phyloP scores from a whole-genome alignment of 2,113 vertebrate species.

The Plecotus auritus region DNA sequence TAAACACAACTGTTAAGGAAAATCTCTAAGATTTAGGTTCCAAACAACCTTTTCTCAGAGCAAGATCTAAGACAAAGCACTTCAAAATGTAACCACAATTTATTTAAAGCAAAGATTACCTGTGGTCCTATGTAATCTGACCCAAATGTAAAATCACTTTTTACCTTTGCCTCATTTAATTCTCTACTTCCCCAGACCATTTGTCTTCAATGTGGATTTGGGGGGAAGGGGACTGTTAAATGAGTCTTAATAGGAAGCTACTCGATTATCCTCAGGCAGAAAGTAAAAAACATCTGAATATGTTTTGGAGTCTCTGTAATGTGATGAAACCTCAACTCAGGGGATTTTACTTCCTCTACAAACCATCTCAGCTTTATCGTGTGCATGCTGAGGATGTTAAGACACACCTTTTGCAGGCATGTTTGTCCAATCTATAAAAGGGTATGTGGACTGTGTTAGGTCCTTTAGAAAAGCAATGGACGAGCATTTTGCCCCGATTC shows the following conservation, averaged over 20 bases:
- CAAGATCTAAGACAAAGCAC: not conserved
- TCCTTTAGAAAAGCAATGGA: constrained; percentile 33
- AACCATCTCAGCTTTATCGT: not conserved
- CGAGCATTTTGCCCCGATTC: not conserved
- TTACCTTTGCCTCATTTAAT: not conserved
- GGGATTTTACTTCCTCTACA: not conserved
- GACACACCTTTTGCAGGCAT: not conserved
- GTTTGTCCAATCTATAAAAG: not conserved
- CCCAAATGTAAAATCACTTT: constrained; percentile 6
- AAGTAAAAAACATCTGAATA: not conserved
- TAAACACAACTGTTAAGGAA: not conserved
- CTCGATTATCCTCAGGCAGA: not conserved
- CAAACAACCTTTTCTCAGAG: not conserved
- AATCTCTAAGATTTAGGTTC: not conserved
- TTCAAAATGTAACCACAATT: not conserved
- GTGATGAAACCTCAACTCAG: not conserved
- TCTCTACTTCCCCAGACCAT: not conserved
- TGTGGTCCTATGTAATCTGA: not conserved
- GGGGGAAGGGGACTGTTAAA: not conserved
- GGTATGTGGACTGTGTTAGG: not conserved
- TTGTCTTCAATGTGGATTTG: not conserved
- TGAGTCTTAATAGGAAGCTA: not conserved
- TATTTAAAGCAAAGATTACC: not conserved
- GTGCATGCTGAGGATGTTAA: not conserved
- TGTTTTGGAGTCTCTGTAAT: not conserved